These are phyloP conservation scores for Blastomussa wellsi DNA, from an alignment of 92 coral and sea anemone species.

Conservation along the genomic window DNA sequence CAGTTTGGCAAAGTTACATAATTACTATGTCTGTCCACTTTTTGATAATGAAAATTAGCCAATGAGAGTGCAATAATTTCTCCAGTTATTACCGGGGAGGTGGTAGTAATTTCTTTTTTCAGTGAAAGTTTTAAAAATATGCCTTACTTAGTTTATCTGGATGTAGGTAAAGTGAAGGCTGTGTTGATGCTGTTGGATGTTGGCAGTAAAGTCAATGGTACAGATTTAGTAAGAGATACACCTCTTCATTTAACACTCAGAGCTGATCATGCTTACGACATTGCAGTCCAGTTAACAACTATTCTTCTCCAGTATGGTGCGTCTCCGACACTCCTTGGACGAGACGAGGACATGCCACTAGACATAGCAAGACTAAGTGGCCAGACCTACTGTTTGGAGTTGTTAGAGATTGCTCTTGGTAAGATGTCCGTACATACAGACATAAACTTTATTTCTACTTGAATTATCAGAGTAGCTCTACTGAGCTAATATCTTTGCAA, in stretches of 20 bases:
- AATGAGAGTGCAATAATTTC: no score
- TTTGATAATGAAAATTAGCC: no score
- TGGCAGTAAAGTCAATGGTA: conserved; percentile 80
- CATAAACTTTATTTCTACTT: not conserved
- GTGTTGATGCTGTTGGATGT: conserved; percentile 78
- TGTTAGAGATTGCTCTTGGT: conserved; percentile 81
- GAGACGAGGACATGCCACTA: conserved; percentile 80
- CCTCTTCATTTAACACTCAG: conserved; percentile 84
- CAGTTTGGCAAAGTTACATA: no score
- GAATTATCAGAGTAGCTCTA: no score
- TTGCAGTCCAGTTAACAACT: conserved; percentile 70
- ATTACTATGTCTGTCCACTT: no score
- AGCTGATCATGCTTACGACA: conserved; percentile 76
- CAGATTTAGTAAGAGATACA: conserved; percentile 84
- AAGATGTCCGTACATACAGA: conserved; percentile 10
- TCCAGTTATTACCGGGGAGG: no score
- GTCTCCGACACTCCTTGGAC: conserved; percentile 73
- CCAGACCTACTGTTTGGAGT: conserved; percentile 69
- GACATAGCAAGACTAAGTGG: conserved; percentile 72
- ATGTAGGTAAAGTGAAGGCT: conserved; percentile 70
- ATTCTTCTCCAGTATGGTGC: conserved; percentile 89
- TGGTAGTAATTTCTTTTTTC: no score
- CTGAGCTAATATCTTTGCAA: no score
- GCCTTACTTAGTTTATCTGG: not conserved
- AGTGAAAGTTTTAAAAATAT: no score